phyloP scores from a whole-genome alignment of 30 jellyfish, hydroid and myxozoan genomes.

The Turritopsis rubra region DNA sequence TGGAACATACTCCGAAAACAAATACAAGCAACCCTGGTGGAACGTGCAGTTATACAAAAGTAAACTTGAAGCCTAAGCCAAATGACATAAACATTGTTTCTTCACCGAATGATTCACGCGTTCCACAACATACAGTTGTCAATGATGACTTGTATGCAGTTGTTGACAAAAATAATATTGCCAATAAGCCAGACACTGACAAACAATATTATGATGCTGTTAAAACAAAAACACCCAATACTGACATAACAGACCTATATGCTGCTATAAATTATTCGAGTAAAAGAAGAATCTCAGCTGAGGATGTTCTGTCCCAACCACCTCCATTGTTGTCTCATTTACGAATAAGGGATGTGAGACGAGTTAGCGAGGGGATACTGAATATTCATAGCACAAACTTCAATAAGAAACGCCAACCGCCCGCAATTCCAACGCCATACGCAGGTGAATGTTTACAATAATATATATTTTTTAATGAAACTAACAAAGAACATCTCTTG shows the following conservation, averaged over 20 bases:
- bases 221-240: background rate
- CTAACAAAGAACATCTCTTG: no score
- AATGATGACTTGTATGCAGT: conserved; percentile 23
- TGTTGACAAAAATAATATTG: conserved; percentile 1
- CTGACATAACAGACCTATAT: background rate
- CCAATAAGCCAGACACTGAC: background rate
- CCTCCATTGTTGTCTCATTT: background rate
- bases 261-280: conserved; percentile 4
- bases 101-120: background rate
- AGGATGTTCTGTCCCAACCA: background rate
- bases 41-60: conserved; percentile 19
- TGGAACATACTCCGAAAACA: background rate
- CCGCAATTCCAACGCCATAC: conserved; percentile 4
- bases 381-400: background rate
- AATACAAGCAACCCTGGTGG: background rate
- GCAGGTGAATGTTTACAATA: background rate
- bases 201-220: conserved; percentile 10
- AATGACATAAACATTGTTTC: background rate
- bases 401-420: background rate
- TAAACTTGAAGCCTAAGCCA: background rate
- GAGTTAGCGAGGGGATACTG: conserved; percentile 6
- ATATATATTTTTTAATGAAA: no score
- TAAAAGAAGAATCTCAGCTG: conserved; percentile 7
- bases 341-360: background rate
- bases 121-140: conserved; percentile 10